Evolutionary conservation across 2,113 vertebrate genomes (phyloP).

Genomic region (Forbesichthys agassizii): DNA sequence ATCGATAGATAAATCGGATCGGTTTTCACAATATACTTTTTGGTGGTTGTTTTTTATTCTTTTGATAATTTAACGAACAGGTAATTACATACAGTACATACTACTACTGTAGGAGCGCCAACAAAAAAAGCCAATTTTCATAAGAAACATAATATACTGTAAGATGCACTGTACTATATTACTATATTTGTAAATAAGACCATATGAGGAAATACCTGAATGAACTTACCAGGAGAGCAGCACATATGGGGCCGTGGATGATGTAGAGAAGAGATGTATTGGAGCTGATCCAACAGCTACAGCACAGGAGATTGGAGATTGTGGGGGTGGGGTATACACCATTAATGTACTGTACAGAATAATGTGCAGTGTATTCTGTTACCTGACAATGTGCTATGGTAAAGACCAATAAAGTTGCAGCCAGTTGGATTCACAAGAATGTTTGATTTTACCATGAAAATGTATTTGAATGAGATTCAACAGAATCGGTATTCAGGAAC

Average conservation of each 20-base stretch:
- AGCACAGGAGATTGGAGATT: conserved; percentile 10
- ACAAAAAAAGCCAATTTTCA: neutral
- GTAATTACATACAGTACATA: too few relatives aligned
- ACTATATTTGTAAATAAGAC: neutral
- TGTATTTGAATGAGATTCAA: neutral
- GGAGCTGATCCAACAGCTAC: conserved; percentile 97
- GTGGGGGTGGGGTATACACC: conserved; percentile 1
- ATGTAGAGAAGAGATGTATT: conserved; percentile 96
- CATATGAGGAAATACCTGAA: conserved; percentile 7
- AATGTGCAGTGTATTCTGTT: too few relatives aligned
- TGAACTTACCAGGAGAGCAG: conserved; percentile 87
- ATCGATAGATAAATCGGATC: too few relatives aligned
- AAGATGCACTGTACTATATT: neutral
- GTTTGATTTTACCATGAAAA: neutral
- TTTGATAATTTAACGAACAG: too few relatives aligned
- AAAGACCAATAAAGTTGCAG: conserved; percentile 7
- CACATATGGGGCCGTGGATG: conserved; percentile 96
- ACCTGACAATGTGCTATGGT: neutral
- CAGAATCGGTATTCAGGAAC: too few relatives aligned
- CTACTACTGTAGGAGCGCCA: neutral
- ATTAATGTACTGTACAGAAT: neutral
- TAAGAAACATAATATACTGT: neutral
- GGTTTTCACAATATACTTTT: too few relatives aligned
- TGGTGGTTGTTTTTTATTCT: too few relatives aligned
- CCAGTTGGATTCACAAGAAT: conserved; percentile 10